phyloP scores from a whole-genome alignment of 2,888 invertebrate species.

The Myathropa florea region DNA sequence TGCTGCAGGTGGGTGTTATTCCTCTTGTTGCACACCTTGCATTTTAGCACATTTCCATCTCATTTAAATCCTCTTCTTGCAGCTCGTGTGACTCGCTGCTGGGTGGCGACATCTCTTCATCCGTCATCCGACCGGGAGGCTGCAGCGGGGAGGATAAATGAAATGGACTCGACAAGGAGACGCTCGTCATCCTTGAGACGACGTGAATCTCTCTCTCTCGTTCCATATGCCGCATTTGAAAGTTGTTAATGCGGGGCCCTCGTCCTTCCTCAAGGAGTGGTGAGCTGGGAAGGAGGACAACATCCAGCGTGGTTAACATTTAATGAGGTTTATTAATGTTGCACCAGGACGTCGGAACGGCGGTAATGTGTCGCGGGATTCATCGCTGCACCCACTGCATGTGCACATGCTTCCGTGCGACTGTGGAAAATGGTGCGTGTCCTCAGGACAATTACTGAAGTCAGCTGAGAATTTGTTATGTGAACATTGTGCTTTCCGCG shows the following conservation, averaged over 20 bases:
- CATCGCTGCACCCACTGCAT: background rate
- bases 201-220: background rate
- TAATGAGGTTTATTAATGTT: constrained; percentile 70
- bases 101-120: background rate
- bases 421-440: background rate
- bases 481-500: too few relatives aligned
- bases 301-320: constrained; percentile 50
- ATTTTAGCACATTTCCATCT: constrained; percentile 38
- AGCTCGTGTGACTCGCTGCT: background rate
- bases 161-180: background rate
- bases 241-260: background rate
- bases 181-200: constrained; percentile 57
- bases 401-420: background rate
- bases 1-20: constrained; percentile 4
- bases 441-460: constrained; percentile 38
- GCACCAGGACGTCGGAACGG: constrained; percentile 21
- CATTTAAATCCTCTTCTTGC: constrained; percentile 24
- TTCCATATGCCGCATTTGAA: background rate
- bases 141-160: background rate
- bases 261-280: too few relatives aligned
- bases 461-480: constrained; percentile 38
- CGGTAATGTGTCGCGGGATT: too few relatives aligned
- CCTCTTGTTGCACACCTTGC: constrained; percentile 40
- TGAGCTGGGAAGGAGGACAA: too few relatives aligned
- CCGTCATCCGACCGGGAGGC: too few relatives aligned